These are phyloP conservation scores for Cerceris ruficornis DNA, from an alignment of 2,888 invertebrate species.

Conservation along the genomic window DNA sequence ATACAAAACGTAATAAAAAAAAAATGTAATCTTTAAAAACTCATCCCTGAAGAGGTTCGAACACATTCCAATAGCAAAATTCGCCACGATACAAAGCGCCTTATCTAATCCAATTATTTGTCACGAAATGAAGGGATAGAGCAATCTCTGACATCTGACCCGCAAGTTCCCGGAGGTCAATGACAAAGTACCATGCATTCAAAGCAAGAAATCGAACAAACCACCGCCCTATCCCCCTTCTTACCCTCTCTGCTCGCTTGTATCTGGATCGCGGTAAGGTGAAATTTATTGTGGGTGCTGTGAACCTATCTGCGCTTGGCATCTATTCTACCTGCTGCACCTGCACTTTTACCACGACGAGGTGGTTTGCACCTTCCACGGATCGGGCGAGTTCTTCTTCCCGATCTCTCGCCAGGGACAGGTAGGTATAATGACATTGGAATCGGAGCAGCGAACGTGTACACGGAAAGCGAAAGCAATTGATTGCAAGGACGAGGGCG, in stretches of 20 bases:
- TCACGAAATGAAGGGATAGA: not conserved
- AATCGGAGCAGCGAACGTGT: conserved; percentile 30
- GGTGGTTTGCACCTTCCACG: conserved; percentile 47
- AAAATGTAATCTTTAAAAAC: no score
- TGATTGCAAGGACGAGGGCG: conserved; percentile 20
- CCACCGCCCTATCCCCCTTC: conserved; percentile 5
- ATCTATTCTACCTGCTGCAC: conserved; percentile 59
- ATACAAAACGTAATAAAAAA: no score
- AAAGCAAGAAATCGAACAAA: conserved; percentile 17
- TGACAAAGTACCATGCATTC: conserved; percentile 46
- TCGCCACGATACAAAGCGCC: no score
- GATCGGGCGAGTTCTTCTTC: conserved; percentile 39
- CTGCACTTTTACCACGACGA: conserved; percentile 55
- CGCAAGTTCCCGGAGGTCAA: conserved; percentile 46
- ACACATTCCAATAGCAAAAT: no score
- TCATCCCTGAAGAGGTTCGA: no score
- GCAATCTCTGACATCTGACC: not conserved
- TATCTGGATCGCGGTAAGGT: conserved; percentile 55
- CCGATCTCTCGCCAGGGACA: conserved; percentile 27
- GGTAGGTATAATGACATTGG: conserved; percentile 44
- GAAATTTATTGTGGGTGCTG: conserved; percentile 58
- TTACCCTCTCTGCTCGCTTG: not conserved
- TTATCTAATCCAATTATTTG: no score
- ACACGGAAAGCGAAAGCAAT: conserved; percentile 18
- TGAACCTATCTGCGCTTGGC: conserved; percentile 47